These are phyloP conservation scores for Calcarius lapponicus DNA, from an alignment of 2,797 vertebrate genomes.

Conservation along the genomic window DNA sequence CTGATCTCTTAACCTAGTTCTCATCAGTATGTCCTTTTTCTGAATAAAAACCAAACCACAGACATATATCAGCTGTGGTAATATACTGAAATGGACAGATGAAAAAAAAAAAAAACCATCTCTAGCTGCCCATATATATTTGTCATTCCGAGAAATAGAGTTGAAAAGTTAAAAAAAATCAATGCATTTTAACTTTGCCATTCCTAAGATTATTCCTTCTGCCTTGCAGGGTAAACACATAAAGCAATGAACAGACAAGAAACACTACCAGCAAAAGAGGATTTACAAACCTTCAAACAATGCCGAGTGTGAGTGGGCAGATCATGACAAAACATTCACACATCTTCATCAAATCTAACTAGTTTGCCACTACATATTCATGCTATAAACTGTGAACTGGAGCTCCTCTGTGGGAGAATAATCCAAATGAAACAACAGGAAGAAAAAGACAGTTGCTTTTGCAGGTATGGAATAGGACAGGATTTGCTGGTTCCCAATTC, in stretches of 20 bases:
- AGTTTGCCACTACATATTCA: not conserved
- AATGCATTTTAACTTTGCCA: not conserved
- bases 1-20: not conserved
- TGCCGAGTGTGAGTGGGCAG: not conserved
- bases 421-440: not conserved
- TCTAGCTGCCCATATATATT: not conserved
- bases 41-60: not conserved
- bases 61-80: not conserved
- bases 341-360: not conserved
- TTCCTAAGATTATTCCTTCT: not conserved
- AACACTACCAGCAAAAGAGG: not conserved
- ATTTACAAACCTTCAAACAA: not conserved
- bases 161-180: not conserved
- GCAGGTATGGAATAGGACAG: not conserved
- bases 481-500: not conserved
- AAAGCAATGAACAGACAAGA: not conserved
- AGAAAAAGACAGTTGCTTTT: not conserved
- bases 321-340: not conserved
- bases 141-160: not conserved
- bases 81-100: not conserved
- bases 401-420: not conserved
- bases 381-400: not conserved
- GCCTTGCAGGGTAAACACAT: constrained; percentile 12
- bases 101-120: not conserved
- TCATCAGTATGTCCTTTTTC: not conserved